Evolutionary conservation across 35 echinoderm and acorn worm genomes (phyloP).

Genomic region (Ptychodera flava): DNA sequence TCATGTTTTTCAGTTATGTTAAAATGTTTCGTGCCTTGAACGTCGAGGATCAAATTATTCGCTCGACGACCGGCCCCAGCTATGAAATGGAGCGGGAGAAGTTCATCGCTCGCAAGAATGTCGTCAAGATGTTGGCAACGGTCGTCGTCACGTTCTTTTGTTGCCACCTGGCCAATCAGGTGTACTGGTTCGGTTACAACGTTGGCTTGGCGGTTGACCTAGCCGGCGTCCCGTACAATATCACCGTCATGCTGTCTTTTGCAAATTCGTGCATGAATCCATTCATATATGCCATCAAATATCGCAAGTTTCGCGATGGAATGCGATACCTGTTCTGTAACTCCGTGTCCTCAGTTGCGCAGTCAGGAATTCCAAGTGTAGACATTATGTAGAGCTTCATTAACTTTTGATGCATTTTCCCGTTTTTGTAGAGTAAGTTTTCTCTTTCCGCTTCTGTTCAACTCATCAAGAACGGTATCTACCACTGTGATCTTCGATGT

Average conservation of each 20-base stretch:
- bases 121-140: conserved; percentile 37
- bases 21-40: too few relatives aligned
- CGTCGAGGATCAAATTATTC: too few relatives aligned
- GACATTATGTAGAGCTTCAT: too few relatives aligned
- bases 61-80: too few relatives aligned
- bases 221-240: conserved; percentile 35
- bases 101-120: conserved; percentile 34
- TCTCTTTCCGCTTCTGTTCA: too few relatives aligned
- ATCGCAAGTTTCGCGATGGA: conserved; percentile 40
- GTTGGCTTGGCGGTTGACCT: conserved; percentile 52
- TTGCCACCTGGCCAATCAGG: conserved; percentile 71
- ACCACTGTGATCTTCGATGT: too few relatives aligned
- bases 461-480: too few relatives aligned
- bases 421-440: too few relatives aligned
- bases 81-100: conserved; percentile 60
- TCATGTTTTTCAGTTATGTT: too few relatives aligned
- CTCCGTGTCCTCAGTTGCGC: too few relatives aligned
- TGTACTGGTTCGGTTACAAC: conserved; percentile 66
- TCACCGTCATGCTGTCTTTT: conserved; percentile 59
- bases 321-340: conserved; percentile 22
- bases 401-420: too few relatives aligned
- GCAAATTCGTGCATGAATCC: conserved; percentile 74
- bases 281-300: conserved; percentile 68
- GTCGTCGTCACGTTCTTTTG: conserved; percentile 55
- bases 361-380: too few relatives aligned